These are phyloP conservation scores for Pteruthius melanotis DNA, from an alignment of 2,113 vertebrate species.

Conservation along the genomic window DNA sequence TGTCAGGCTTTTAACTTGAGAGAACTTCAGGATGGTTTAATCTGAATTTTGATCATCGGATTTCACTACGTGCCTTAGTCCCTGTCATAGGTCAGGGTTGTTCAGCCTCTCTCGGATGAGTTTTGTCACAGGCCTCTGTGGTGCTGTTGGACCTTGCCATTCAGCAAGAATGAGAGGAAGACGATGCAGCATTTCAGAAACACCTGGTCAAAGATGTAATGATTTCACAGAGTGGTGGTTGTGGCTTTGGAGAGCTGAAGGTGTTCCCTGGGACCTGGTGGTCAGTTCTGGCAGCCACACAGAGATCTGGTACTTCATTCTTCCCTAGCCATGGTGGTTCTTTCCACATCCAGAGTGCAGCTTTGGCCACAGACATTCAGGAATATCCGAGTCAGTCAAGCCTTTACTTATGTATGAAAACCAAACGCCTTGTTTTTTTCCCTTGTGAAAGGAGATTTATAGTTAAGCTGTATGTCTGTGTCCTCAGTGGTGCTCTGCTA, in stretches of 20 bases:
- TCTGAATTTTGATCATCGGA: not conserved
- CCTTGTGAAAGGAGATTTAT: not conserved
- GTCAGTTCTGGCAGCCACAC: not conserved
- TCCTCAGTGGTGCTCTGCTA: not conserved
- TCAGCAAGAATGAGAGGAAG: not conserved
- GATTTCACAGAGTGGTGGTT: not conserved
- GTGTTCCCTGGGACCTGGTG: not conserved
- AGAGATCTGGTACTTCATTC: fast-evolving
- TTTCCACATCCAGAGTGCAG: not conserved
- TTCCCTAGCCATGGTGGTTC: not conserved
- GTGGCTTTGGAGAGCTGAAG: not conserved
- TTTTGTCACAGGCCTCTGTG: not conserved
- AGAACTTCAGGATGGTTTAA: not conserved
- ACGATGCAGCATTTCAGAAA: not conserved
- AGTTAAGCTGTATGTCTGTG: not conserved
- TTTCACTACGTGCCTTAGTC: not conserved
- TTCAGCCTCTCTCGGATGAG: not conserved
- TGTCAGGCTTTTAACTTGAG: not conserved
- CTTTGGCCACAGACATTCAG: not conserved
- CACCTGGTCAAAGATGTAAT: not conserved
- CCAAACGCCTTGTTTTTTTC: not conserved
- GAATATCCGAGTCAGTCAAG: not conserved
- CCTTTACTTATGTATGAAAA: not conserved
- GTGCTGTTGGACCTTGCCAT: not conserved
- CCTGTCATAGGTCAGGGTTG: not conserved